Percentiles rank a stretch among this genome's conserved stretches.
Conservation (phyloP, 92 coral and sea anemone species). For the Ricordea florida region DNA sequence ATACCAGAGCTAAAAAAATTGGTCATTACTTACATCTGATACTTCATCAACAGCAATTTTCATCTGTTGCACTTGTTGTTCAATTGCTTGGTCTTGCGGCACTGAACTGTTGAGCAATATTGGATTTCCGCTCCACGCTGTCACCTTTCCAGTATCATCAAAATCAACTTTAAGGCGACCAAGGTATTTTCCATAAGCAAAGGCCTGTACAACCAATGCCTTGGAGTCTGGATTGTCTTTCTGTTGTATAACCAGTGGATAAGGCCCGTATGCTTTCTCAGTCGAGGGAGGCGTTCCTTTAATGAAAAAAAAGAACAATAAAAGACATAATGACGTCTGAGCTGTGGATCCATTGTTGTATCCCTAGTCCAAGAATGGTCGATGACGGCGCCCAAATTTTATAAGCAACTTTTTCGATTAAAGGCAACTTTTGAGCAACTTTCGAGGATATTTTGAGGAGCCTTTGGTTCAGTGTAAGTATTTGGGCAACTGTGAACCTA, state of each 20-base stretch:
- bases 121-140: constrained; percentile 87
- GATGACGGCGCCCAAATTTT: no score
- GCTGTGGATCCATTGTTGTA: background rate
- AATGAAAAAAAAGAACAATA: background rate
- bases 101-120: constrained; percentile 69
- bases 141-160: constrained; percentile 68
- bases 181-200: constrained; percentile 76
- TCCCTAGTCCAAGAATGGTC: background rate
- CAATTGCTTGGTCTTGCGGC: constrained; percentile 39
- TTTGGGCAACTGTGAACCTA: no score
- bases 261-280: constrained; percentile 71
- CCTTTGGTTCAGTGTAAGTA: no score
- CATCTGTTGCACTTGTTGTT: constrained; percentile 53
- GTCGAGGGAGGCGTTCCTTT: constrained; percentile 77
- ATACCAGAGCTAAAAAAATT: no score
- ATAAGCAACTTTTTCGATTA: no score
- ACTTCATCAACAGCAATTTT: constrained; percentile 60
- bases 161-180: constrained; percentile 83
- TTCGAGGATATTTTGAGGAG: no score
- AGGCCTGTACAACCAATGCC: constrained; percentile 86
- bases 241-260: constrained; percentile 79
- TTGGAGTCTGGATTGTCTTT: constrained; percentile 51
- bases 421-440: no score
- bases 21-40: constrained; percentile 49
- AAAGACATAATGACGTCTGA: background rate